Base-by-base conservation (phyloP, 2,888 invertebrate species). In the Lepetodrilus schrolli region DNA sequence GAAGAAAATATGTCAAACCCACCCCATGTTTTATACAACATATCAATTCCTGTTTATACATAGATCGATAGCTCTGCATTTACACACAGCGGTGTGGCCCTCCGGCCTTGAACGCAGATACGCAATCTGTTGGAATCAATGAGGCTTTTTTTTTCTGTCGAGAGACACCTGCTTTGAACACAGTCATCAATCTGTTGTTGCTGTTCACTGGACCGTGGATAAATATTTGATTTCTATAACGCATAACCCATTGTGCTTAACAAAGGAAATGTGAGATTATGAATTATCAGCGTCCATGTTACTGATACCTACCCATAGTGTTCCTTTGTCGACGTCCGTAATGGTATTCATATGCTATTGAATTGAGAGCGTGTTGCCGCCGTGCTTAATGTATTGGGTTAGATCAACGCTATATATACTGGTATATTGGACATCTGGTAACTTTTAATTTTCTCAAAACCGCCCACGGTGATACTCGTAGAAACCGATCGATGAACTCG, bases 181-280 rank as follows among this genome's bases (percentile, higher is more conserved):
- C 10, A n/a, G 26, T 4, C 30, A 4, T 34, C 8, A 58, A 30
- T 30, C 30, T 30, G 30, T 58, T 58, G 34, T 30, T 34, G 4
- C 58, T 17, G 34, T 17, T 17, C 30, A 30, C 58, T 58, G 34
- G 10, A 34, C 34, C 30, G 17, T 30, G 34, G 34, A 58, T 58
- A 58, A 58, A 58, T 58, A 58, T 58, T 58, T 58, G 58, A 58
- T 58, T 58, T 51, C 30, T 58, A 58, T 58, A 58, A 58, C 13
- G 34, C 58, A 58, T 26, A 34, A 26, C 34, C 58, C 26, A 58
- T 58, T 26, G 4, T 1, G 58, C 23, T 58, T 58, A 58, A 58
- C 58, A 58, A 30, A 10, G 34, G 58, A 34, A 58, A 58, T 30
- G 10, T 30, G 58, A 58, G n/a, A 58, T 30, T 43, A 43, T 13